A percentile compares a stretch with the other conserved stretches of the same genome.
These are phyloP conservation scores for Leuciscus waleckii DNA, from an alignment of 2,797 vertebrate genomes.

Conservation along the genomic window DNA sequence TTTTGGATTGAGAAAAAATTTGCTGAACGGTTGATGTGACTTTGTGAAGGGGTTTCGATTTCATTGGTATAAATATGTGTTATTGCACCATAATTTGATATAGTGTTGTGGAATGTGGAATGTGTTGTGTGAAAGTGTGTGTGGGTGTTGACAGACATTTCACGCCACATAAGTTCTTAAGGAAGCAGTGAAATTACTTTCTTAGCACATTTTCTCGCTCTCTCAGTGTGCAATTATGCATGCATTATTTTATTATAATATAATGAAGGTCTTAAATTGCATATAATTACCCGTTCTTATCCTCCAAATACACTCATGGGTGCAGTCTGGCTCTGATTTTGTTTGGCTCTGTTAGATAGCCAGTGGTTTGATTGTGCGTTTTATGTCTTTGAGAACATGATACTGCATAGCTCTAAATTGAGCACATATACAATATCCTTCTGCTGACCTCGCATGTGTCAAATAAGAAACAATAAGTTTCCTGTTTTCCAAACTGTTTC, in stretches of 20 bases:
- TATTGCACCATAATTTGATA: slow-evolving; percentile 42
- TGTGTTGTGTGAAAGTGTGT: slow-evolving; percentile 4
- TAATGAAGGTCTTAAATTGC: slow-evolving; percentile 32
- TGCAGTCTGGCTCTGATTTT: slow-evolving; percentile 32
- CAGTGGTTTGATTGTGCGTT: slow-evolving; percentile 22
- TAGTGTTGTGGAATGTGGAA: slow-evolving; percentile 32
- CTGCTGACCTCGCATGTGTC: background rate
- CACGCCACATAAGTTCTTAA: slow-evolving; percentile 55
- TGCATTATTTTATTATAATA: slow-evolving; percentile 19
- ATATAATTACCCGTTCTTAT: background rate
- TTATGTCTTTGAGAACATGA: slow-evolving; percentile 29
- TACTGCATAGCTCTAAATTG: slow-evolving; percentile 1
- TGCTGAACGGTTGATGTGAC: background rate
- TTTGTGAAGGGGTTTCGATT: slow-evolving; percentile 39
- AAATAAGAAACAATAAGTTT: slow-evolving; percentile 29
- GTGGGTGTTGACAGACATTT: slow-evolving; percentile 36
- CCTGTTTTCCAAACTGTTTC: slow-evolving; percentile 34
- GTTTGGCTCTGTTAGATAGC: background rate
- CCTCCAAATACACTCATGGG: slow-evolving; percentile 1
- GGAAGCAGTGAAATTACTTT: slow-evolving; percentile 35
- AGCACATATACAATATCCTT: slow-evolving; percentile 9
- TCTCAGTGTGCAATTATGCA: slow-evolving; percentile 10
- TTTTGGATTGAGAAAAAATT: slow-evolving; percentile 9
- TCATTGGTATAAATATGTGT: slow-evolving; percentile 50
- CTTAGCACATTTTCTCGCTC: slow-evolving; percentile 23